Evolutionary conservation across 2,888 invertebrate genomes (phyloP).

Genomic region (Monoplex corrugatus): DNA sequence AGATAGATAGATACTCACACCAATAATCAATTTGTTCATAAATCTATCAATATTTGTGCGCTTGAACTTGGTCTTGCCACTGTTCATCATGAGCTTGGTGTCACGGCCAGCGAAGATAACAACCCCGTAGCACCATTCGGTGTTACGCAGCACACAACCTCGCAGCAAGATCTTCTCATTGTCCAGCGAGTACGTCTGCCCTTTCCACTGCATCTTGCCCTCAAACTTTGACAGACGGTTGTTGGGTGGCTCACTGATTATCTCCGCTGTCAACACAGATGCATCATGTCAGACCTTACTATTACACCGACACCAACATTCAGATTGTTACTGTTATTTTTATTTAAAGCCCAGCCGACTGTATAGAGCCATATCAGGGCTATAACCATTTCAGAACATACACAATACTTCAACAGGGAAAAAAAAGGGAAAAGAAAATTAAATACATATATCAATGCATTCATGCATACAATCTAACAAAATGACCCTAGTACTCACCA

Average conservation of each 20-base stretch:
- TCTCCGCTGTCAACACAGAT: conserved; percentile 89
- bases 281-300: no score
- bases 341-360: no score
- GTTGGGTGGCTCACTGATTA: conserved; percentile 98
- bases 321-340: no score
- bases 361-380: no score
- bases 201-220: conserved; percentile 89
- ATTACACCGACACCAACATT: no score
- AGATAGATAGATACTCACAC: conserved; percentile 86
- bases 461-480: no score
- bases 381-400: no score
- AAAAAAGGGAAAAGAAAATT: no score
- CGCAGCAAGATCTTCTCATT: conserved; percentile 98
- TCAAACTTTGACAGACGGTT: conserved; percentile 99
- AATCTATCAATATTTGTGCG: conserved; percentile 99
- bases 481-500: no score
- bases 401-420: no score
- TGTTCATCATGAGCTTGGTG: conserved; percentile 99
- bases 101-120: conserved; percentile 99
- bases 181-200: conserved; percentile 89
- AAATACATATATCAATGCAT: no score
- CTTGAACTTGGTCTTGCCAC: conserved; percentile 99
- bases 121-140: conserved; percentile 83
- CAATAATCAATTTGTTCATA: conserved; percentile 99
- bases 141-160: conserved; percentile 94